phyloP scores from a whole-genome alignment of 2,888 invertebrate species.

The Oscheius sp. region DNA sequence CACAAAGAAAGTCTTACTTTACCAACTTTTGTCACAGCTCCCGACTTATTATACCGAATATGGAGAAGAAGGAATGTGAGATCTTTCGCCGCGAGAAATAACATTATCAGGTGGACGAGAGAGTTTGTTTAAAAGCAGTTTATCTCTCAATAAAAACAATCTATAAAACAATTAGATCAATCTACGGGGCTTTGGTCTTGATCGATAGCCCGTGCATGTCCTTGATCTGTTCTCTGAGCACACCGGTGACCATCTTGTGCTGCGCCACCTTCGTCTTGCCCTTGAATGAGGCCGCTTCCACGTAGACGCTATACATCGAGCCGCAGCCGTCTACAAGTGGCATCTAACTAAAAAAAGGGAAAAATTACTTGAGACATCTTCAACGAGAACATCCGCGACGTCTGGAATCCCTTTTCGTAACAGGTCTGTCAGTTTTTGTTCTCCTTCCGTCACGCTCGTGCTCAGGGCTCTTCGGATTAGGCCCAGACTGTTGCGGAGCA shows the following conservation, averaged over 20 bases:
- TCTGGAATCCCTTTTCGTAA: slow-evolving; percentile 72
- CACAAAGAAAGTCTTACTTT: no score
- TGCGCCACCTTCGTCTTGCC: slow-evolving; percentile 74
- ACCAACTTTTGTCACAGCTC: no score
- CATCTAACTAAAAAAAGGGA: neutral
- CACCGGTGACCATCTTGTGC: slow-evolving; percentile 65
- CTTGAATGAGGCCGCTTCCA: slow-evolving; percentile 74
- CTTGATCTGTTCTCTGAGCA: slow-evolving; percentile 83
- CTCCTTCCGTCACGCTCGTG: slow-evolving; percentile 63
- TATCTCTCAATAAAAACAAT: no score
- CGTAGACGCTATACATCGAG: slow-evolving; percentile 75
- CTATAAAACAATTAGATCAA: neutral
- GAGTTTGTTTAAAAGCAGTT: no score
- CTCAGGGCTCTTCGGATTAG: slow-evolving; percentile 23
- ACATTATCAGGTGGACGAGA: no score
- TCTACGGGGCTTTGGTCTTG: slow-evolving; percentile 78
- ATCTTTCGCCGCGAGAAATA: no score
- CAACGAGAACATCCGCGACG: slow-evolving; percentile 71
- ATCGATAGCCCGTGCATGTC: slow-evolving; percentile 87
- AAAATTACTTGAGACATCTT: slow-evolving; percentile 74
- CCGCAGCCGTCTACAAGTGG: slow-evolving; percentile 75
- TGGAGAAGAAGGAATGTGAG: no score
- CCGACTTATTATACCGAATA: no score
- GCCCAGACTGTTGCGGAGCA: slow-evolving; percentile 14
- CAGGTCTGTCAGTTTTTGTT: slow-evolving; percentile 67